Evolutionary conservation across 2,888 invertebrate species (phyloP).

Genomic region (Nudaria mundana): DNA sequence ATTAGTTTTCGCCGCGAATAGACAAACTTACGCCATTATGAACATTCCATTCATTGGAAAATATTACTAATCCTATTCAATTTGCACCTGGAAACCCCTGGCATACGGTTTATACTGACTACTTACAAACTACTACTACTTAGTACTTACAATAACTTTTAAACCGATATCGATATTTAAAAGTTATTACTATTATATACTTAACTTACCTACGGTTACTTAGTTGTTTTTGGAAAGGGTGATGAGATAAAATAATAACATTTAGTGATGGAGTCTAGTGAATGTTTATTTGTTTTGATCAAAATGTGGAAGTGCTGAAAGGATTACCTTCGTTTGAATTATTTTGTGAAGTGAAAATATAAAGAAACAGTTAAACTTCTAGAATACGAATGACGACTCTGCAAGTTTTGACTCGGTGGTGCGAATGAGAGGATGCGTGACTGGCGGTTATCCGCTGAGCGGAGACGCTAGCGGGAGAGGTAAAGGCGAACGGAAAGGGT

Average conservation of each 20-base stretch:
- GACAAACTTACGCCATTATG: constrained; percentile 56
- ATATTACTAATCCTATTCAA: constrained; percentile 41
- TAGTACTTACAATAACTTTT: no score
- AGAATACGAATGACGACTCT: constrained; percentile 25
- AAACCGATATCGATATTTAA: no score
- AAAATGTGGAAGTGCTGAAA: constrained; percentile 34
- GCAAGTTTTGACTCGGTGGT: constrained; percentile 36
- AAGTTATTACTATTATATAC: no score
- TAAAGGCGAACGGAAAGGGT: constrained; percentile 66
- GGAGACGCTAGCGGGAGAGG: constrained; percentile 63
- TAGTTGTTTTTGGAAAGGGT: constrained; percentile 46
- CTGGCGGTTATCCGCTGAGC: constrained; percentile 57
- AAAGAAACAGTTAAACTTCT: constrained; percentile 24
- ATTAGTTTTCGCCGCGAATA: constrained; percentile 38
- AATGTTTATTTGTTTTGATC: constrained; percentile 28
- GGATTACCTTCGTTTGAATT: constrained; percentile 34
- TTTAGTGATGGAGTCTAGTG: constrained; percentile 58
- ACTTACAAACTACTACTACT: constrained; percentile 12
- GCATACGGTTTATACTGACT: constrained; percentile 30
- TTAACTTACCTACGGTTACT: no score
- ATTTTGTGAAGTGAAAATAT: constrained; percentile 23
- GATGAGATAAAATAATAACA: constrained; percentile 19
- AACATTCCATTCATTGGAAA: constrained; percentile 40
- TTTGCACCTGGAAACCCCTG: constrained; percentile 29
- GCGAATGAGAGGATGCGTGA: constrained; percentile 72